A percentile compares a stretch with the other conserved stretches of the same genome.
Conservation (phyloP, 2,888 invertebrate species). For the Dione vanillae region DNA sequence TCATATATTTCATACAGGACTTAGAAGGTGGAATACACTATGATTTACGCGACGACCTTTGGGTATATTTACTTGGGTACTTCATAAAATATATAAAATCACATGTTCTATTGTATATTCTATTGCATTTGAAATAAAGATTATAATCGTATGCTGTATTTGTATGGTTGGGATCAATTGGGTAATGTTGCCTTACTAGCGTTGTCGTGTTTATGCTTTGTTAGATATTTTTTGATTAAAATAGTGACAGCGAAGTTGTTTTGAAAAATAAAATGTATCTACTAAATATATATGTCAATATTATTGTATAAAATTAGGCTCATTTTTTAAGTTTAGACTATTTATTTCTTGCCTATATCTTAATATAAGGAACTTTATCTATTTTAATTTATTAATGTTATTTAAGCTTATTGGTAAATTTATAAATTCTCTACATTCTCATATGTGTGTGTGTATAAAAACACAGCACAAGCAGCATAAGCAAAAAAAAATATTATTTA, state of each 20-base stretch:
- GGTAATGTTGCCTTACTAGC: conserved; percentile 18
- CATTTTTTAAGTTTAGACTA: background rate
- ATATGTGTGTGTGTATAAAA: too few species aligned
- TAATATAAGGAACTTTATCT: too few species aligned
- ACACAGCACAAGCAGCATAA: too few species aligned
- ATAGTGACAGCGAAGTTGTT: background rate
- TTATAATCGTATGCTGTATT: background rate
- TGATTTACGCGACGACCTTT: conserved; percentile 32
- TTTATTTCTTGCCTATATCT: too few species aligned
- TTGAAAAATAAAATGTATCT: background rate
- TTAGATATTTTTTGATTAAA: conserved; percentile 25
- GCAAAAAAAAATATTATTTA: too few species aligned
- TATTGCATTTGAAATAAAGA: background rate
- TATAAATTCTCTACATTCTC: too few species aligned
- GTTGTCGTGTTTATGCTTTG: conserved; percentile 24
- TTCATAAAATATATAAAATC: background rate
- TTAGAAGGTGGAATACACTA: conserved; percentile 28
- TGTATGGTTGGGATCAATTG: conserved; percentile 9
- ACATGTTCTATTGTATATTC: background rate
- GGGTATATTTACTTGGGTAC: conserved; percentile 19
- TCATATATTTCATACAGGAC: conserved; percentile 27
- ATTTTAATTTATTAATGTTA: too few species aligned
- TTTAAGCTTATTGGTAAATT: too few species aligned
- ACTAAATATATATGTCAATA: background rate
- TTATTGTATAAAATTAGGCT: background rate